Base-by-base conservation (phyloP, 2,113 vertebrate genomes). In the Saccopteryx bilineata region DNA sequence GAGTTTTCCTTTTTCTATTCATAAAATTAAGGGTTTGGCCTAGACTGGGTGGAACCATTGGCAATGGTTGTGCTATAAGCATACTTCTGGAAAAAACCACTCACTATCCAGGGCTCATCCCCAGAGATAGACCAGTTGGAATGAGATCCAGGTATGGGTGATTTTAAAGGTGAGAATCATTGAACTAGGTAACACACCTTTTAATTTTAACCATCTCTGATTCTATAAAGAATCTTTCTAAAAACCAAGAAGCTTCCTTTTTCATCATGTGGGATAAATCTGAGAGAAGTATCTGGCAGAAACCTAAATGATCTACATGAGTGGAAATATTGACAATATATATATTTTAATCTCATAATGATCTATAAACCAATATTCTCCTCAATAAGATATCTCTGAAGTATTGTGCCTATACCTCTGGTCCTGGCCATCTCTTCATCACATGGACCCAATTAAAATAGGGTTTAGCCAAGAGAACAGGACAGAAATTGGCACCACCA, bases 101-200 rank as follows among this genome's bases (percentile, higher is more conserved):
- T 68, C 66, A 75, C 12, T 48, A 54, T 12, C 61, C 61, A 48
- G 8, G 56, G 56, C 12, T 92, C 48, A 61, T 33, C 13, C 46
- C 24, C 23, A 79, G 52, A 87, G 56, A 86, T n/a, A n/a, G 48
- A 90, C 23, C 33, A 19, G 1, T 9, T 75, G 4, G 28, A 46
- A 60, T 28, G 60, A 90, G 24, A 39, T 17, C 10, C 21, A 76
- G 26, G 5, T 5, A 74, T 28, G 3, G 11, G 15, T 46, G 60
- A 71, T n/a, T 95, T 79, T 90, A n/a, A 86, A 82, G 26, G 46
- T 95, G n/a, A 93, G 39, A 95, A 78, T 5, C n/a, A 50, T 2
- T 28, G 48, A 48, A 21, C 48, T 76, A 95, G 24, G 58, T 28
- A 58, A 82, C 39, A 68, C 12, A 1, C 6, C 9, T 52, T 96